Conservation (phyloP, 1,140 invertebrate species). For the Bilobella aurantiaca region DNA sequence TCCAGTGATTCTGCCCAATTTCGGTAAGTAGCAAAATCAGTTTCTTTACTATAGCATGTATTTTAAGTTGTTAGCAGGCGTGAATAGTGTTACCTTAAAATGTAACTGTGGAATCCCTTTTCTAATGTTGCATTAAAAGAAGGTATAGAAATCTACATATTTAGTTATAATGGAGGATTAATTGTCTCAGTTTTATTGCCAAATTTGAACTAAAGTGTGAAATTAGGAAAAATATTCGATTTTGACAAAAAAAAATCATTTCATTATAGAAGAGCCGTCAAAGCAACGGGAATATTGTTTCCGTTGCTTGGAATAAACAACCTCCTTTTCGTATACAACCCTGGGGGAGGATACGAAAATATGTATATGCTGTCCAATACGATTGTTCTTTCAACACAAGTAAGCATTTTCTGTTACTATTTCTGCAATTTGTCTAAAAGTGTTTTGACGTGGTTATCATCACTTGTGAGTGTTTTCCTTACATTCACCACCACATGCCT, state of each 20-base stretch:
- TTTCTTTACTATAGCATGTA: too few species aligned
- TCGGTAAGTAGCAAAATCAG: constrained; percentile 34
- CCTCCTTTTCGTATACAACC: constrained; percentile 46
- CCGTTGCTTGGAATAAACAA: constrained; percentile 49
- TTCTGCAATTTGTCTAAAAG: too few species aligned
- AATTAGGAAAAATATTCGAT: too few species aligned
- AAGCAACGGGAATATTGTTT: constrained; percentile 48
- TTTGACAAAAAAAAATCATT: too few species aligned
- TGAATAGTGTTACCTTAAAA: too few species aligned
- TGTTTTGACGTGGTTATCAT: too few species aligned
- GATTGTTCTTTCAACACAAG: constrained; percentile 46
- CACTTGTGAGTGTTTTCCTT: background rate
- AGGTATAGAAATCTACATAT: background rate
- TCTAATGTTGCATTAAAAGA: background rate
- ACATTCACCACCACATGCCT: background rate
- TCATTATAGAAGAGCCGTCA: constrained; percentile 46
- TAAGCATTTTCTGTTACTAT: too few species aligned
- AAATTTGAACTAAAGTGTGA: too few species aligned
- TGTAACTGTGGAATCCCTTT: too few species aligned
- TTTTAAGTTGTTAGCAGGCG: too few species aligned
- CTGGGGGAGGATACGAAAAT: constrained; percentile 39
- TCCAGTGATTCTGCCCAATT: constrained; percentile 40
- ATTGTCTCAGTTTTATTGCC: too few species aligned
- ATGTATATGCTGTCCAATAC: constrained; percentile 46
- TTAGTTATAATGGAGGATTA: too few species aligned